Evolutionary conservation across 2,888 invertebrate genomes (phyloP).

Genomic region (Mesochorus sp.): DNA sequence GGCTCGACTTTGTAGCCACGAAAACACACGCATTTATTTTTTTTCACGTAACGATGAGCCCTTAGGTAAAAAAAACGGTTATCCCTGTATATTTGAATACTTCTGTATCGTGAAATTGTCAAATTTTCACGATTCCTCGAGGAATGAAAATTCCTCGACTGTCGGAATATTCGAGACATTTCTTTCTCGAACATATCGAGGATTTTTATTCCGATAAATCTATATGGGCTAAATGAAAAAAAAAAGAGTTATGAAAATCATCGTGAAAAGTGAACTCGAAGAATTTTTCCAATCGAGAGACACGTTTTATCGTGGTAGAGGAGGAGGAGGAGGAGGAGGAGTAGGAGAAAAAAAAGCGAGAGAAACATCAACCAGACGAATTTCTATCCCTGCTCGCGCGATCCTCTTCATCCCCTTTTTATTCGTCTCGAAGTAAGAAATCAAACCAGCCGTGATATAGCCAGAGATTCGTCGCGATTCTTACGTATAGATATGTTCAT

Average conservation of each 20-base stretch:
- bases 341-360: neutral
- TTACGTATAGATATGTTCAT: neutral
- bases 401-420: constrained; percentile 1
- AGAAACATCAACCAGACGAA: neutral
- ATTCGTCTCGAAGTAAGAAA: constrained; percentile 44
- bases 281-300: too few species aligned
- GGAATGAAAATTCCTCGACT: neutral
- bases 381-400: neutral
- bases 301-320: too few species aligned
- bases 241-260: too few species aligned
- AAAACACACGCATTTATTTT: constrained; percentile 4
- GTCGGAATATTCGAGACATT: neutral
- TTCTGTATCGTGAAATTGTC: too few species aligned
- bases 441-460: constrained; percentile 62
- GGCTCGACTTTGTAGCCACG: neutral
- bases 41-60: too few species aligned
- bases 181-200: too few species aligned
- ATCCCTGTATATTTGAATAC: too few species aligned
- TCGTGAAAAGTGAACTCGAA: too few species aligned
- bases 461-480: constrained; percentile 37
- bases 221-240: too few species aligned
- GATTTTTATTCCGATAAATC: too few species aligned
- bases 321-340: neutral
- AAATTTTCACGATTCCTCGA: too few species aligned
- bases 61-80: too few species aligned